Percentiles rank a stretch among this genome's conserved stretches.
These are phyloP conservation scores for Dendronephthya gigantea DNA, from an alignment of 64 coral and sea anemone species.

Conservation along the genomic window DNA sequence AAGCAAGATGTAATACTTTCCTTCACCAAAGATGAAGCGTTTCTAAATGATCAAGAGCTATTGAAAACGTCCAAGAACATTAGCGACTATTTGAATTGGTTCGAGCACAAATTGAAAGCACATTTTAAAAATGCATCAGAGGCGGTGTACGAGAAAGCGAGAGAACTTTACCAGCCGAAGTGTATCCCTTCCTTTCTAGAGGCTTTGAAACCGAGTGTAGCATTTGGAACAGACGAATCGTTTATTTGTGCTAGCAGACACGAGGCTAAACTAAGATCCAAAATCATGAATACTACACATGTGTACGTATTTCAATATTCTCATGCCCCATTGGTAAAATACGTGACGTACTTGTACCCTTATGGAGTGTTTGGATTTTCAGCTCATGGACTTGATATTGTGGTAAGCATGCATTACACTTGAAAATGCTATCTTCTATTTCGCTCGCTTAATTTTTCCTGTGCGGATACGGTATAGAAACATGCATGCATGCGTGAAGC, in stretches of 20 bases:
- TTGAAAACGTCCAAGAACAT: no score
- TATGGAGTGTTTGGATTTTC: not conserved
- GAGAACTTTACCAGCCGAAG: not conserved
- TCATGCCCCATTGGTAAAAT: not conserved
- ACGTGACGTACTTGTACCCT: not conserved
- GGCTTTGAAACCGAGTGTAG: not conserved
- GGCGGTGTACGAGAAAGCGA: not conserved
- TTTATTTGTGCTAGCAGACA: not conserved
- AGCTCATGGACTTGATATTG: not conserved
- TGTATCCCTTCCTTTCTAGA: not conserved
- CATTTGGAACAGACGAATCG: not conserved
- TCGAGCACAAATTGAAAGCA: not conserved
- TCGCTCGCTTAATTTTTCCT: no score
- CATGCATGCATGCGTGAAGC: no score
- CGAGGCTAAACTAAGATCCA: not conserved
- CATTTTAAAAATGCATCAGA: not conserved
- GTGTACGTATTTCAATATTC: not conserved
- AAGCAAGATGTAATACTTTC: slow-evolving; percentile 31
- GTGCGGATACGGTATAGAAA: no score
- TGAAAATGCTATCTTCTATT: no score
- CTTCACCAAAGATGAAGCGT: slow-evolving; percentile 49
- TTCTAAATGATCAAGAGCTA: not conserved
- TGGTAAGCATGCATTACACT: no score
- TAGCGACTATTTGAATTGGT: no score
- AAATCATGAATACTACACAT: not conserved